A percentile compares a stretch with the other conserved stretches of the same genome.
These are phyloP conservation scores for Turritopsis rubra DNA, from an alignment of 30 jellyfish, hydroid and myxozoan species.

Conservation along the genomic window DNA sequence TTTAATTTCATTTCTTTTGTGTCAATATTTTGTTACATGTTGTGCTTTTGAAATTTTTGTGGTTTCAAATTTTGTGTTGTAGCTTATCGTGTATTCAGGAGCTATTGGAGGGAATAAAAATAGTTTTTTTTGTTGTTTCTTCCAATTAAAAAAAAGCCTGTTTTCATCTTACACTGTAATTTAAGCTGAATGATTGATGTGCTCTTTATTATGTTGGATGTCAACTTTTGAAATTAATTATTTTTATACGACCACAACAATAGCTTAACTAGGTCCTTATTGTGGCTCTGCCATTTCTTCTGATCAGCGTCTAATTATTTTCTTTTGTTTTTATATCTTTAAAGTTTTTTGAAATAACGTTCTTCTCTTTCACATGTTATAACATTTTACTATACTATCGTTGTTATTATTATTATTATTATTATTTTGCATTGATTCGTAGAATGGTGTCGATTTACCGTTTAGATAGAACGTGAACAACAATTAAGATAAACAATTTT, in stretches of 20 bases:
- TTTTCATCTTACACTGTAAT: neutral
- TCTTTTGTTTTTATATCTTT: neutral
- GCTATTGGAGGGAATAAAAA: neutral
- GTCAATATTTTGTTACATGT: neutral
- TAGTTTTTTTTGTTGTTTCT: neutral
- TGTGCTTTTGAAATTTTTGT: neutral
- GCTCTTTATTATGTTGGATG: slow-evolving; percentile 11
- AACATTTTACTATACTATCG: neutral
- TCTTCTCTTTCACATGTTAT: neutral
- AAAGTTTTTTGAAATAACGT: neutral
- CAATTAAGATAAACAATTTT: neutral
- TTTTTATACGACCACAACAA: slow-evolving; percentile 12
- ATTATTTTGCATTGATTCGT: neutral
- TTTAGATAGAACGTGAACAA: neutral
- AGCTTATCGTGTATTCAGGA: neutral
- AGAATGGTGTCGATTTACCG: neutral
- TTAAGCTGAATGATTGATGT: slow-evolving; percentile 9
- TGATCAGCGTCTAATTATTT: neutral
- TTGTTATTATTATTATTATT: neutral
- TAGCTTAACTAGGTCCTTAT: slow-evolving; percentile 12
- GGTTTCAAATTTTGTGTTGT: neutral
- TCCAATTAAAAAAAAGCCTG: neutral
- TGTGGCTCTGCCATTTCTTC: neutral
- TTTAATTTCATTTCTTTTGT: neutral
- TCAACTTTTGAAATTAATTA: slow-evolving; percentile 5